Evolutionary conservation across 2,797 vertebrate species (phyloP), one percentile per base, ranked within the genome.

Genomic region (Cyclura pinguis): DNA sequence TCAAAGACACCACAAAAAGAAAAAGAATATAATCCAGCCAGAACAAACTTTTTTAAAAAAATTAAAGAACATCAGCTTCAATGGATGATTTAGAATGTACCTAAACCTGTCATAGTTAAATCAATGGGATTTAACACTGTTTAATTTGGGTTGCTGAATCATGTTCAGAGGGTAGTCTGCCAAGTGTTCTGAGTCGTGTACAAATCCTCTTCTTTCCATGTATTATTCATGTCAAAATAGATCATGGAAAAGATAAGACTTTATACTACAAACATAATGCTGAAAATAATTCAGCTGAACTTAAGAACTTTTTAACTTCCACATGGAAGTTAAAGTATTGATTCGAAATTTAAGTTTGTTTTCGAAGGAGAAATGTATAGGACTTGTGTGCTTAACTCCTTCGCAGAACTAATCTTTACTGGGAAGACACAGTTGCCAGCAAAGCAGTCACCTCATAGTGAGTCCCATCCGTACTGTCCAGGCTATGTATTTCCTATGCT

Each of bases 11-110:
- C 86, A 42, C 13, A 86, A 83, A 92, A 80, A 91, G 32, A 64
- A 76, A 90, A 84, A 91, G 64, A 52, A 82, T 89, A 93, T 86
- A 47, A 74, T 47, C 89, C 64, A 86, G 20, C 64, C 22, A 95
- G 29, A 22, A 59, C 93, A n/a, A 9, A 62, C 10, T 55, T 69
- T 35, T 13, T 91, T 90, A 9, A 29, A 72, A 74, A n/a, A 27
- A 42, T 20, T 29, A 69, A 55, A 18, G n/a, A 6, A 10, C 55
- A 24, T 20, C 16, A 8, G 8, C 64, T 86, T 73, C 16, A 35
- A 57, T 62, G 27, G 76, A 20, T 76, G 42, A 82, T 16, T 27
- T 81, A 62, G 22, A 73, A 82, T 52, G 24, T 64, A 72, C 24
- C 32, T 14, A 87, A 76, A n/a, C 3, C 32, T n/a, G 8, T 59